These are phyloP conservation scores for Procambarus virginalis DNA, from an alignment of 1,140 invertebrate genomes.

Conservation along the genomic window DNA sequence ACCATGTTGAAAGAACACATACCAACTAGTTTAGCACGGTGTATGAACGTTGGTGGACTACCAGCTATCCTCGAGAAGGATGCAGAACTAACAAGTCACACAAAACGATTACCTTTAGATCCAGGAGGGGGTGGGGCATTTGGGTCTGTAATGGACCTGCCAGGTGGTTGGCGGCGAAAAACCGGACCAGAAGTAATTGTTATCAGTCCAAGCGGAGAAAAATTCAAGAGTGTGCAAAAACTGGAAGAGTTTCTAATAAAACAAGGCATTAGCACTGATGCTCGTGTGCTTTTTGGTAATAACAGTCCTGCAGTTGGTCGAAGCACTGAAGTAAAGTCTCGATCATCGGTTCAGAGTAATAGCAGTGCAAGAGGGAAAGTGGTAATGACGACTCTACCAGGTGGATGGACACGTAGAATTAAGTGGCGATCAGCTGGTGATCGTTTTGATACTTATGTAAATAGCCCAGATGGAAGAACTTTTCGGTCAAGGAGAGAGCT, in stretches of 20 bases:
- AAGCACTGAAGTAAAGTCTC: conserved; percentile 24
- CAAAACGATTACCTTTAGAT: conserved; percentile 47
- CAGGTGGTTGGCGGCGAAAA: conserved; percentile 67
- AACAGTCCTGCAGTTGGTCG: conserved; percentile 26
- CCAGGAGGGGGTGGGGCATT: conserved; percentile 61
- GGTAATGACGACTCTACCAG: conserved; percentile 65
- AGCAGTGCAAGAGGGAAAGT: conserved; percentile 39
- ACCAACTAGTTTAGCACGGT: conserved; percentile 66
- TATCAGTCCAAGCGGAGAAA: conserved; percentile 65
- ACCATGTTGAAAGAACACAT: conserved; percentile 53
- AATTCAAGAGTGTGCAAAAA: conserved; percentile 67
- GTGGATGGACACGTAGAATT: conserved; percentile 66
- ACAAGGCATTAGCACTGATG: conserved; percentile 65
- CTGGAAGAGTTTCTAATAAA: conserved; percentile 67
- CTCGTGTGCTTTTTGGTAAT: conserved; percentile 68
- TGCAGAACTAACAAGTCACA: conserved; percentile 39
- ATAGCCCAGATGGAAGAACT: conserved; percentile 69
- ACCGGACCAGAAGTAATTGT: conserved; percentile 65
- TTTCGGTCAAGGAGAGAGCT: conserved; percentile 66
- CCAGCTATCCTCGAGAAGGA: conserved; percentile 6
- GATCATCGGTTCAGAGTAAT: conserved; percentile 5
- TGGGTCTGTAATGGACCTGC: conserved; percentile 67
- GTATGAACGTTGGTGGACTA: conserved; percentile 40
- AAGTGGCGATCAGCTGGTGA: conserved; percentile 60
- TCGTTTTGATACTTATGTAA: conserved; percentile 67